Evolutionary conservation across 2,797 vertebrate genomes (phyloP).

Genomic region (Halcyon chelicuti): DNA sequence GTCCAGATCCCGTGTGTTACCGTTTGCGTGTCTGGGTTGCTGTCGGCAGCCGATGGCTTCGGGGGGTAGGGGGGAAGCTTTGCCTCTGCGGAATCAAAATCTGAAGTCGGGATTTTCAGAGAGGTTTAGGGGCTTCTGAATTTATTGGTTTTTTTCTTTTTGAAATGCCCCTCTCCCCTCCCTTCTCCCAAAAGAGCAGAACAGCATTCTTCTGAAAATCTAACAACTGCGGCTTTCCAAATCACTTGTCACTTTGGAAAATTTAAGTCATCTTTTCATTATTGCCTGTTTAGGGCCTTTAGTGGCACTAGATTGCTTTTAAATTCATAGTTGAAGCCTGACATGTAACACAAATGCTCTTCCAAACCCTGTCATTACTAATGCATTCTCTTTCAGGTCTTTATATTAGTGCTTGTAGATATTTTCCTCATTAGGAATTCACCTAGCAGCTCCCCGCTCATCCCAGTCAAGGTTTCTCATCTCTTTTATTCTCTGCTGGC

Average conservation of each 20-base stretch:
- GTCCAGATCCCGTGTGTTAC: background rate
- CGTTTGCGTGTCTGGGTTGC: background rate
- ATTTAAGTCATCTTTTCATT: constrained; percentile 61
- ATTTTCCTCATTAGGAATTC: constrained; percentile 57
- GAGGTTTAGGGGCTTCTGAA: background rate
- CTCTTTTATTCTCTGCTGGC: constrained; percentile 39
- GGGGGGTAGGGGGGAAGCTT: background rate
- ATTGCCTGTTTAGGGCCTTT: constrained; percentile 52
- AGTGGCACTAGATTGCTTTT: constrained; percentile 46
- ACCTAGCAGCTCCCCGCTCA: constrained; percentile 32
- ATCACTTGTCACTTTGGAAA: constrained; percentile 34
- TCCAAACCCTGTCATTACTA: constrained; percentile 59
- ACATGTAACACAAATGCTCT: constrained; percentile 52
- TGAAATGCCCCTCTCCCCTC: background rate
- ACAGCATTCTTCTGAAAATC: constrained; percentile 18
- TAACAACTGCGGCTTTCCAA: background rate
- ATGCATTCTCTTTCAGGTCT: constrained; percentile 62
- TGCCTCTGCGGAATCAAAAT: background rate
- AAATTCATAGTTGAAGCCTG: constrained; percentile 48
- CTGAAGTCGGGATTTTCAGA: background rate
- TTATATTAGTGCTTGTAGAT: constrained; percentile 57
- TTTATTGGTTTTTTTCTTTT: background rate
- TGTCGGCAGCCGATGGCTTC: background rate
- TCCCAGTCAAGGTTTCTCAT: constrained; percentile 62
- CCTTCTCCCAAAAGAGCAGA: background rate